Evolutionary conservation across 2,888 invertebrate species (phyloP), one percentile per base, ranked within the genome.

Genomic region (Drosophila barbarae): DNA sequence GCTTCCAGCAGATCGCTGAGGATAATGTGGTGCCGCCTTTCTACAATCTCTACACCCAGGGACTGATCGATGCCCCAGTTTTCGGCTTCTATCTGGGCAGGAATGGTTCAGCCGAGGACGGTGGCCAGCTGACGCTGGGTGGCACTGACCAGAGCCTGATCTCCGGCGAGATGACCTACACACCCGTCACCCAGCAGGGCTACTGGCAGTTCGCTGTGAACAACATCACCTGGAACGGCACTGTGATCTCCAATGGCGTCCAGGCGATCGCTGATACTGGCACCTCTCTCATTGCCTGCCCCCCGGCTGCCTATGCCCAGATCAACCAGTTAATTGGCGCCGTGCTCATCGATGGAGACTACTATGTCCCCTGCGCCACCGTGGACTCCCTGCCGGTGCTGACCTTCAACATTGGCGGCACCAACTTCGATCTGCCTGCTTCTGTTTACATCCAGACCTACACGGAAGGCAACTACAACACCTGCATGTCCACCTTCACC

Each of bases 151-250:
- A 95, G 1, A 91, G 92, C 64, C 94, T 97, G 88, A 98, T 96
- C 90, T 90, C 90, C 57, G 98, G 87, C 10, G 58, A 58, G 10
- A 67, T 86, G 10, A 87, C 83, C 42, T 98, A 97, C 90, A 91
- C 96, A 71, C 93, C 95, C 7, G 95, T 99, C 1, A 92, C 93
- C 74, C 91, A 92, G 73, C 91, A 95, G 90, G 95, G 95, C 63
- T 99, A 99, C 90, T 99, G 99, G 99, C 97, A 98, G 91, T 97
- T 99, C 91, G 91, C 90, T 84, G 94, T 99, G 94, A 95, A 96
- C 87, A 90, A 89, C 35, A 89, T 94, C 13, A 55, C 75, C 47
- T 88, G 94, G 58, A 90, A 89, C 42, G 90, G 90, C 0, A 84
- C 89, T n/a, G 77, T 86, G 15, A 92, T 94, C 87, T 97, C 97